Evolutionary conservation across 2,888 invertebrate species (phyloP), one percentile per base, ranked within the genome.

Genomic region (Cephus runcator): DNA sequence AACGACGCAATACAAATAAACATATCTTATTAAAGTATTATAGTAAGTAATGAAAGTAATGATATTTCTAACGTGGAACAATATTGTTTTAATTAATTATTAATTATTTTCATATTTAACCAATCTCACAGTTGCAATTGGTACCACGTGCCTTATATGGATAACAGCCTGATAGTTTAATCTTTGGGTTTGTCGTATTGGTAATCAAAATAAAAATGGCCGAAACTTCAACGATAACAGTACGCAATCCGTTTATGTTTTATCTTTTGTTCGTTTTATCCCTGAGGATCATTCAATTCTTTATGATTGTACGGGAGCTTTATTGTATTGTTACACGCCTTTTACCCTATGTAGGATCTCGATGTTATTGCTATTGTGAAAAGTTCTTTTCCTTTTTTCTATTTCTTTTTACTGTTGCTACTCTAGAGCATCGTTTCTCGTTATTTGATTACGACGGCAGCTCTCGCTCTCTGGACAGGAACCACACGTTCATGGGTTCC

Each of bases 401-500:
- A 79, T 56, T 56, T 56, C 2, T 73, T 3, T 31, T 31, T 31
- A 33, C 69, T 75, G 31, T 4, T 36, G 34, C 4, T 71, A 31
- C 4, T 11, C 31, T 4, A 2, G 71, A 34, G 71, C 71, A 1
- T 71, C 4, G 31, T 33, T 31, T 23, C 34, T 71, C 31, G 31
- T 30, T 15, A 30, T 12, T 31, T 40, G 73, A 69, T 87, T 90
- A 91, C 76, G 88, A 85, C 36, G 84, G 69, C 40, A 90, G 81
- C 79, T 91, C 91, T 73, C 86, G 86, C 80, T 91, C 90, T 84
- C 94, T 90, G 79, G 94, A 95, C 77, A 98, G 92, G 92, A 97
- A 96, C 96, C 97, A 98, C 33, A 97, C 97, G 89, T 97, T 95
- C 98, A 98, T 98, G 2, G 98, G 97, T 81, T 97, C 97, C 4